Evolutionary conservation across 2,888 invertebrate species (phyloP).

Genomic region (Leptopilina drosophilae): DNA sequence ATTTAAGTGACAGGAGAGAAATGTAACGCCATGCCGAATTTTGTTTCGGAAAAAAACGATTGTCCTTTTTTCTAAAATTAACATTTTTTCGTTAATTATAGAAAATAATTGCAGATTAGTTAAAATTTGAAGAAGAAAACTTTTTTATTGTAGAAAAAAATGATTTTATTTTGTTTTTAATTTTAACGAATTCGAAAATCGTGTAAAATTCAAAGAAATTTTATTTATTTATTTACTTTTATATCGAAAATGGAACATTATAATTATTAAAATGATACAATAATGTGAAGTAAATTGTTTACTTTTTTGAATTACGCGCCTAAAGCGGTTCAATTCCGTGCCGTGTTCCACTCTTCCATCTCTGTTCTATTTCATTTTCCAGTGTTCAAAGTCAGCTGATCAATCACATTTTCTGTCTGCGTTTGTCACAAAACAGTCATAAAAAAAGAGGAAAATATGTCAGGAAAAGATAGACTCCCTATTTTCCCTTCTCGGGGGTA

Average conservation of each 20-base stretch:
- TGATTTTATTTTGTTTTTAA: no score
- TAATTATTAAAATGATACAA: no score
- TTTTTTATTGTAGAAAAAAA: no score
- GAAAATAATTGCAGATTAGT: no score
- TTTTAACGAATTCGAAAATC: no score
- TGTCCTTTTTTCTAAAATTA: no score
- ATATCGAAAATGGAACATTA: no score
- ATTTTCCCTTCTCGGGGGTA: slow-evolving; percentile 97
- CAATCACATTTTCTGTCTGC: slow-evolving; percentile 71
- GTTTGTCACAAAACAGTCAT: slow-evolving; percentile 44
- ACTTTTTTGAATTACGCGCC: slow-evolving; percentile 43
- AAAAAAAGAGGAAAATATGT: slow-evolving; percentile 81
- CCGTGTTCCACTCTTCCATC: slow-evolving; percentile 42
- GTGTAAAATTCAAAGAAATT: no score
- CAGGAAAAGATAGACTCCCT: slow-evolving; percentile 91
- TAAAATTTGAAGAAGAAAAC: no score
- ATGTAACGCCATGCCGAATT: background rate
- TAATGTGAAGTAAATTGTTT: background rate
- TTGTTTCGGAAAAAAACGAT: background rate
- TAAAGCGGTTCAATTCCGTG: slow-evolving; percentile 41
- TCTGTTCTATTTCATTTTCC: slow-evolving; percentile 54
- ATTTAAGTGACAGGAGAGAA: slow-evolving; percentile 3
- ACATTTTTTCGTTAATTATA: no score
- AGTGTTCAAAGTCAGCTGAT: slow-evolving; percentile 74
- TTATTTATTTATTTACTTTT: no score